A percentile compares a stretch with the other conserved stretches of the same genome.
These are phyloP conservation scores for Eira barbara DNA, from an alignment of 2,113 vertebrate genomes.

Conservation along the genomic window DNA sequence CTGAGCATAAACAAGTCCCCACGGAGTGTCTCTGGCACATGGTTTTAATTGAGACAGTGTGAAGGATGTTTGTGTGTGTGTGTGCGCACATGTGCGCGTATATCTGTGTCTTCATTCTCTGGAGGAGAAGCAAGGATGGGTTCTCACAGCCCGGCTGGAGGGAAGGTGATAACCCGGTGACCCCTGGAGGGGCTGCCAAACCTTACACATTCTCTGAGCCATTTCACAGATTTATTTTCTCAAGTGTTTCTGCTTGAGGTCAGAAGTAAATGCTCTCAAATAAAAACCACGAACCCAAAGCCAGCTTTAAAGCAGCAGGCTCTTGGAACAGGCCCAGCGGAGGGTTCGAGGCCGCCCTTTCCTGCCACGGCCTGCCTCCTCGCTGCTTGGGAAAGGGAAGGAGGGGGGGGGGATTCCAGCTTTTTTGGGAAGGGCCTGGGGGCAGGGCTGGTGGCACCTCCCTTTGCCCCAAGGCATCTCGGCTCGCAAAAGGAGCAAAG, in stretches of 20 bases:
- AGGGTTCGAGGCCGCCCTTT: neutral
- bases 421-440: neutral
- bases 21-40: neutral
- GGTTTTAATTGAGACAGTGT: neutral
- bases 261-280: neutral
- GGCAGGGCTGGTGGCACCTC: neutral
- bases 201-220: neutral
- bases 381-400: neutral
- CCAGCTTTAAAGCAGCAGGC: neutral
- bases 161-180: neutral
- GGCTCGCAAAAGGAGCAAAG: neutral
- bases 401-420: neutral
- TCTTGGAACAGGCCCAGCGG: neutral
- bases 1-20: conserved; percentile 28
- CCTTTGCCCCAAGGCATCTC: neutral
- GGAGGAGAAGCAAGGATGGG: neutral
- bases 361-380: neutral
- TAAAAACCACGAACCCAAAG: neutral
- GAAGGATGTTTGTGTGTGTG: neutral
- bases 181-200: neutral
- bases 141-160: neutral
- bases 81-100: accelerated
- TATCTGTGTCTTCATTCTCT: neutral
- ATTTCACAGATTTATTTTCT: neutral
- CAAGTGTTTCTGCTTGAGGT: neutral